These are phyloP conservation scores for Onychostoma macrolepis DNA, from an alignment of 2,113 vertebrate species.

Conservation along the genomic window DNA sequence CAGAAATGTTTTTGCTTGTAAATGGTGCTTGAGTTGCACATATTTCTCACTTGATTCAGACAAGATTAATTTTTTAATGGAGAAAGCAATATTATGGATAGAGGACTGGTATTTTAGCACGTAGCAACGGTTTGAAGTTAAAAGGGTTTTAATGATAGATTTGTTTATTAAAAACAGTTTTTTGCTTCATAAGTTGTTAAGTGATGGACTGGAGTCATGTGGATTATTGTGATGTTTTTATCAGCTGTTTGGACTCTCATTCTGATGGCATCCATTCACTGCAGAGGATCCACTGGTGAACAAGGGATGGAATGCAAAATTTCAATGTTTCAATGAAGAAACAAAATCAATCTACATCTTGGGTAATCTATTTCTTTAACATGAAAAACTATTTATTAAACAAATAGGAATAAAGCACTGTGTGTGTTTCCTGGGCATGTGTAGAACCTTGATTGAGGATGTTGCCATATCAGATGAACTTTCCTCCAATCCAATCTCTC, in stretches of 20 bases:
- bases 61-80: too few relatives aligned
- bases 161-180: too few relatives aligned
- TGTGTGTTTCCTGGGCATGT: conserved; percentile 19
- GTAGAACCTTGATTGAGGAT: conserved; percentile 81
- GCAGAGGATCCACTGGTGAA: neutral
- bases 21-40: too few relatives aligned
- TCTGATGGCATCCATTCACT: neutral
- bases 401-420: conserved; percentile 1
- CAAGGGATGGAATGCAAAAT: too few relatives aligned
- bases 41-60: too few relatives aligned
- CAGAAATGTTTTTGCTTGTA: too few relatives aligned
- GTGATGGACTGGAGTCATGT: neutral
- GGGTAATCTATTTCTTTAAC: neutral
- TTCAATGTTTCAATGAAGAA: too few relatives aligned
- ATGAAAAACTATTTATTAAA: conserved; percentile 31
- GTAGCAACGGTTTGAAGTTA: too few relatives aligned
- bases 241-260: neutral
- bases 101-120: too few relatives aligned
- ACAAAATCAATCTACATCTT: neutral
- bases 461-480: conserved; percentile 81
- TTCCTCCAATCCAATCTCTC: conserved; percentile 85
- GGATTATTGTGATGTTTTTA: neutral
- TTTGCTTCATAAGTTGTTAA: too few relatives aligned
- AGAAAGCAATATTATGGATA: too few relatives aligned
- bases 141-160: too few relatives aligned